Percentiles rank a stretch among this genome's conserved stretches.
phyloP scores from a whole-genome alignment of 2,797 vertebrate genomes.

The Perodicticus potto region DNA sequence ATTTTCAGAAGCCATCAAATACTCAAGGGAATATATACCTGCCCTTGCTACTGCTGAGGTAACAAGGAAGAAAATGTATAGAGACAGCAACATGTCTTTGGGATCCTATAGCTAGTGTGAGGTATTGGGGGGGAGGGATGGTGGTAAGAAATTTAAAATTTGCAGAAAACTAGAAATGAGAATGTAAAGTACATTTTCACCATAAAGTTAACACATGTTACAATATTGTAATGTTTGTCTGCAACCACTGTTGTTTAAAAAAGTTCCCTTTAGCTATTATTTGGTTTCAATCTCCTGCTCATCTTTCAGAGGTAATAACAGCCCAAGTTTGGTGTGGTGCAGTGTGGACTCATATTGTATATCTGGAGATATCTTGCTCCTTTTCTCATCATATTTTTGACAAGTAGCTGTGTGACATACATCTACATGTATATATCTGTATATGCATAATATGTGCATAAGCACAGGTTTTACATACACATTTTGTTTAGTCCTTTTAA shows the following conservation, averaged over 20 bases:
- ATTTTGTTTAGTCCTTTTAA: background rate
- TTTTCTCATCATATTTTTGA: conserved; percentile 15
- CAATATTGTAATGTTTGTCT: conserved; percentile 46
- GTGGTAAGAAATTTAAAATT: background rate
- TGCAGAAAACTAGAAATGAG: background rate
- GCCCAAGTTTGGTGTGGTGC: background rate
- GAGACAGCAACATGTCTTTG: background rate
- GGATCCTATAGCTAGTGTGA: background rate
- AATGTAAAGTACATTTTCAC: background rate
- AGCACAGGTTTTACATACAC: background rate
- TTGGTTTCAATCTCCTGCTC: background rate
- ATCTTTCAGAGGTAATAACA: background rate
- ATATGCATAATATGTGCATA: background rate
- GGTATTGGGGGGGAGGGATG: background rate
- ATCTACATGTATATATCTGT: background rate
- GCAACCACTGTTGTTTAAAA: conserved; percentile 12
- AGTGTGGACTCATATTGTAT: background rate
- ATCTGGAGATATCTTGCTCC: background rate
- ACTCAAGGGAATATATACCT: background rate
- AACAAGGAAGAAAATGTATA: background rate
- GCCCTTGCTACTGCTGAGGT: background rate
- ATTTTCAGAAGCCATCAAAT: conserved; percentile 35
- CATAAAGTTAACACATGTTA: background rate
- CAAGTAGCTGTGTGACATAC: background rate
- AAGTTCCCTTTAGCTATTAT: conserved; percentile 1